Evolutionary conservation across 2,113 vertebrate species (phyloP).

Genomic region (Pitta sordida): DNA sequence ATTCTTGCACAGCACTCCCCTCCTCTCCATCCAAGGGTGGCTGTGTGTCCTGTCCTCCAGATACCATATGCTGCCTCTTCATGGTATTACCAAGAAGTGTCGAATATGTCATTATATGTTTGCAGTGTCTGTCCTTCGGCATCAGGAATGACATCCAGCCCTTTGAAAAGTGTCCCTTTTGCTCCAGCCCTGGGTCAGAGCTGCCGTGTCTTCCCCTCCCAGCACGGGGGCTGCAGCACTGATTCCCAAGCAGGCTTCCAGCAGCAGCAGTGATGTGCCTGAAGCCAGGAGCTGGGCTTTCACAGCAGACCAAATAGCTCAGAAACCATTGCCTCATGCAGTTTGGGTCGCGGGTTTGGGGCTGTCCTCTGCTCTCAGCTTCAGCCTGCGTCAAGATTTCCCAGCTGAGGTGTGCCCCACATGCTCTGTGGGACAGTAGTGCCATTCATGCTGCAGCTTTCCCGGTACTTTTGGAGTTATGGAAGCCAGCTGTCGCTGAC

Average conservation of each 20-base stretch:
- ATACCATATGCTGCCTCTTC: conserved; percentile 1
- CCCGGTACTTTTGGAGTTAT: not conserved
- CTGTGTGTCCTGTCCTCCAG: not conserved
- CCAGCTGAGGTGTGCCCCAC: not conserved
- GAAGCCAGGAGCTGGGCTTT: not conserved
- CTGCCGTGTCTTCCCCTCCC: not conserved
- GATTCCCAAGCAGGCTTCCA: not conserved
- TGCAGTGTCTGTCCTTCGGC: not conserved
- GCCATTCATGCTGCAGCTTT: not conserved
- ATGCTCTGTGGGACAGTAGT: not conserved
- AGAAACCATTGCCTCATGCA: not conserved
- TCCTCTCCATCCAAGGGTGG: not conserved
- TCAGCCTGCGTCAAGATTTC: not conserved
- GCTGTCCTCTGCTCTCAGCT: not conserved
- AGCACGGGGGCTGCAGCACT: not conserved
- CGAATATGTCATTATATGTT: not conserved
- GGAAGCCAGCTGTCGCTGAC: not conserved
- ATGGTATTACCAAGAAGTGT: not conserved
- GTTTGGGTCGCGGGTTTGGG: not conserved
- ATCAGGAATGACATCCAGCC: not conserved
- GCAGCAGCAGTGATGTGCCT: not conserved
- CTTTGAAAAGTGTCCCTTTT: not conserved
- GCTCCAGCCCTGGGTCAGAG: not conserved
- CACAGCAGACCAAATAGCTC: not conserved
- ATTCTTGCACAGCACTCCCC: not conserved